Percentiles rank a stretch among this genome's conserved stretches.
Conservation (phyloP, 64 coral and sea anemone genomes). For the Trachythela sp. region DNA sequence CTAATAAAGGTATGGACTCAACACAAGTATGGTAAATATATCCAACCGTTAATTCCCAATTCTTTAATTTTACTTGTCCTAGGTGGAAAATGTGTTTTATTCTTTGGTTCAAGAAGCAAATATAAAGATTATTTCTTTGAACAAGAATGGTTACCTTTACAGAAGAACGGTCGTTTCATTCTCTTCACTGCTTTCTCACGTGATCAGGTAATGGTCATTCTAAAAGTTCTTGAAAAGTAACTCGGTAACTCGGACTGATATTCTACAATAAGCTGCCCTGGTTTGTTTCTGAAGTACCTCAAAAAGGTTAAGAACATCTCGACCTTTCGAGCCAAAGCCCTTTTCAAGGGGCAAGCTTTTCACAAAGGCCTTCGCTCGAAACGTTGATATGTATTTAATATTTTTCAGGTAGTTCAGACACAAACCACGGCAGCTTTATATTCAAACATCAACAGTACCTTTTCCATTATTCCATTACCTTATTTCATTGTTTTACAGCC, state of each 20-base stretch:
- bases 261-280: no score
- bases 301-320: no score
- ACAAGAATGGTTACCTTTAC: constrained; percentile 64
- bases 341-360: no score
- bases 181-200: constrained; percentile 85
- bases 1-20: constrained; percentile 31
- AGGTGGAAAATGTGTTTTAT: constrained; percentile 61
- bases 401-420: no score
- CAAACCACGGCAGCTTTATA: no score
- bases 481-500: no score
- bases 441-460: no score
- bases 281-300: no score
- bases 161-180: constrained; percentile 33
- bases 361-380: no score
- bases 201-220: constrained; percentile 83
- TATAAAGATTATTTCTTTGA: constrained; percentile 79
- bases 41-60: background rate
- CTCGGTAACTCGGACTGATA: background rate
- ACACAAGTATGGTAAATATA: background rate
- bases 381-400: no score
- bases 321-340: no score
- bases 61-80: background rate
- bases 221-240: background rate
- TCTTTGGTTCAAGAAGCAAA: constrained; percentile 83
- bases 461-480: no score